Conservation (phyloP, 1,140 invertebrate species). For the Caenorhabditis latens region DNA sequence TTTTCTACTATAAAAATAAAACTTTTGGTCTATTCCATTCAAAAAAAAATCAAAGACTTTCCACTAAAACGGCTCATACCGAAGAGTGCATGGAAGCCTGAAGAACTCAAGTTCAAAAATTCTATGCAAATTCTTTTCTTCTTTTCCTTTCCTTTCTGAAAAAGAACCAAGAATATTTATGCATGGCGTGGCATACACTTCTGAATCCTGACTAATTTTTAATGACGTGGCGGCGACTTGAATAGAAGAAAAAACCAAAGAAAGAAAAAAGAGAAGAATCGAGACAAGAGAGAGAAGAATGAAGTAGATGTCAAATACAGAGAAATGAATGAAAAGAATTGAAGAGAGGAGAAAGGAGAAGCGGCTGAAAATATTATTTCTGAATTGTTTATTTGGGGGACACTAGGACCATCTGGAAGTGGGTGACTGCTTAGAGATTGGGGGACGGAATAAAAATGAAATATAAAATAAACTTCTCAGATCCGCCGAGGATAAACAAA, state of each 20-base stretch:
- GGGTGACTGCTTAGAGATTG: background rate
- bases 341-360: background rate
- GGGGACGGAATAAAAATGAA: background rate
- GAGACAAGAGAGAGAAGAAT: background rate
- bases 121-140: constrained; percentile 15
- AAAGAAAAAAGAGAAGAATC: constrained; percentile 20
- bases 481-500: background rate
- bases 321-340: background rate
- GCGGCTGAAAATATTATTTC: background rate
- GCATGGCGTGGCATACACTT: constrained; percentile 16
- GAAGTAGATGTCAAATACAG: constrained; percentile 43
- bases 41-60: too few species aligned
- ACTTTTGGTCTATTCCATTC: too few species aligned
- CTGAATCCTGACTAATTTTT: constrained; percentile 43
- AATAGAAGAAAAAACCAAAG: background rate
- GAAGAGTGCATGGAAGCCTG: background rate
- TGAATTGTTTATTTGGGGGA: constrained; percentile 10
- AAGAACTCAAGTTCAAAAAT: background rate
- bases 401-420: constrained; percentile 39
- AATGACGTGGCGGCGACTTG: constrained; percentile 26
- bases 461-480: background rate
- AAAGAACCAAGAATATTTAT: background rate
- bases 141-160: constrained; percentile 1
- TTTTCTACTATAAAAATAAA: too few species aligned
- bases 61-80: too few species aligned